Percentiles rank a stretch among this genome's conserved stretches.
Conservation (phyloP, 2,888 invertebrate genomes). For the Acleris sparsana region DNA sequence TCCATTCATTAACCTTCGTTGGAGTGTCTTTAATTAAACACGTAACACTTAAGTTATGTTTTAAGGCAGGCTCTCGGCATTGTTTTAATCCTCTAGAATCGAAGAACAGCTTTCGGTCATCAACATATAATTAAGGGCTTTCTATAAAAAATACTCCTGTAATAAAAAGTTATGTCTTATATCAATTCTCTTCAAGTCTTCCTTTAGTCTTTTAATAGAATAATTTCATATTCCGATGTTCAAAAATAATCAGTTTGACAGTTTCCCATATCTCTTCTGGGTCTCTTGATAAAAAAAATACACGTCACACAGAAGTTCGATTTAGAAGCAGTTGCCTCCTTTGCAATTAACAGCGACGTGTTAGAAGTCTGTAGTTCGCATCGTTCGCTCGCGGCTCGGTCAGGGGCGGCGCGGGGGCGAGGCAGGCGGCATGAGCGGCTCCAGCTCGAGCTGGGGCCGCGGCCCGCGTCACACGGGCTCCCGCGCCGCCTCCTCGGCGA, state of each 20-base stretch:
- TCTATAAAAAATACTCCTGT: slow-evolving; percentile 12
- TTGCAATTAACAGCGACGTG: slow-evolving; percentile 6
- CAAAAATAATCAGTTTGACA: not conserved
- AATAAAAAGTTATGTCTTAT: slow-evolving; percentile 4
- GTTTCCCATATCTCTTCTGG: too few species aligned
- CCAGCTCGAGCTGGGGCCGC: slow-evolving; percentile 82
- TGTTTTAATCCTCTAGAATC: slow-evolving; percentile 6
- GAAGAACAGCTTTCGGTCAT: slow-evolving; percentile 11
- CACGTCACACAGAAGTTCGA: too few species aligned
- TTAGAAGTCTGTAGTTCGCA: slow-evolving; percentile 72
- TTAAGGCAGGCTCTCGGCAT: slow-evolving; percentile 21
- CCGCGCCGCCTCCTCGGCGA: slow-evolving; percentile 66
- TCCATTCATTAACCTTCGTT: slow-evolving; percentile 2
- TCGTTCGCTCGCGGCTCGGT: slow-evolving; percentile 62
- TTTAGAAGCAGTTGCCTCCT: slow-evolving; percentile 2
- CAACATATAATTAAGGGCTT: slow-evolving; percentile 8
- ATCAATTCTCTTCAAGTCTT: not conserved
- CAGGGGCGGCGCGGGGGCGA: slow-evolving; percentile 56
- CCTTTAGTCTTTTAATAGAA: not conserved
- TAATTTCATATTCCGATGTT: not conserved
- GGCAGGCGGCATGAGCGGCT: slow-evolving; percentile 71
- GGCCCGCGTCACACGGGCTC: slow-evolving; percentile 78
- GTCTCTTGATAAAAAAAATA: too few species aligned
- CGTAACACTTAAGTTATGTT: slow-evolving; percentile 12
- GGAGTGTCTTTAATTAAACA: slow-evolving; percentile 11